Evolutionary conservation across 1,140 invertebrate species (phyloP).

Genomic region (Philotrypesis tridentata): DNA sequence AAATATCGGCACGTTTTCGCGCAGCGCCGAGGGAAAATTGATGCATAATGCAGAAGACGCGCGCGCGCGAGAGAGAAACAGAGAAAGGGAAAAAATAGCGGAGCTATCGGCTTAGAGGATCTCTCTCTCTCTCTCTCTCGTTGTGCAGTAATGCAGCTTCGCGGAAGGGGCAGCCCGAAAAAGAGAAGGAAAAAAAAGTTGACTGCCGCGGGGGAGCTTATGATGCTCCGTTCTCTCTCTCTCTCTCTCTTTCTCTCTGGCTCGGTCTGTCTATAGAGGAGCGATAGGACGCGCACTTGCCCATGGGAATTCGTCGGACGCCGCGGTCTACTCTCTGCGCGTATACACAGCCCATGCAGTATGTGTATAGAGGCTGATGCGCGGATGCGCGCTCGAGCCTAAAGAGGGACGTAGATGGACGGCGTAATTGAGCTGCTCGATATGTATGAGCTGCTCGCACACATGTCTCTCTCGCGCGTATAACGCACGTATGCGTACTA

Average conservation of each 20-base stretch:
- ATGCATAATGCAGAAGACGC: not conserved
- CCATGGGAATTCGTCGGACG: slow-evolving; percentile 38
- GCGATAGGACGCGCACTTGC: not conserved
- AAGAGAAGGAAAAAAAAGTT: not conserved
- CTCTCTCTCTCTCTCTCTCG: too few relatives aligned
- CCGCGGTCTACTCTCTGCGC: too few relatives aligned
- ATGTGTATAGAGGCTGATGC: too few relatives aligned
- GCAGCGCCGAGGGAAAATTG: not conserved
- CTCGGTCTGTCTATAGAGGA: too few relatives aligned
- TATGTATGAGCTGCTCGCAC: not conserved
- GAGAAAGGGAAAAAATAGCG: too few relatives aligned
- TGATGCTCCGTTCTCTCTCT: too few relatives aligned
- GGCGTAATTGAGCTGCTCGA: slow-evolving; percentile 42
- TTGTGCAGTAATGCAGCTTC: too few relatives aligned
- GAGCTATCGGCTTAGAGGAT: slow-evolving; percentile 13
- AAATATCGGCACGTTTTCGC: not conserved
- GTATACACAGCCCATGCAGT: too few relatives aligned
- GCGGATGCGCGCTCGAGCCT: not conserved
- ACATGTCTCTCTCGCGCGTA: too few relatives aligned
- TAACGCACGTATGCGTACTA: not conserved
- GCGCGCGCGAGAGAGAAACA: too few relatives aligned
- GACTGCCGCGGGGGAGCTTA: not conserved
- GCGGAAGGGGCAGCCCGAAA: not conserved
- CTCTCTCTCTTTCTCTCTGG: too few relatives aligned
- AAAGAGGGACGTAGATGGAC: slow-evolving; percentile 20